Base-by-base conservation (phyloP, 2,888 invertebrate genomes). In the Ditula angustiorana region DNA sequence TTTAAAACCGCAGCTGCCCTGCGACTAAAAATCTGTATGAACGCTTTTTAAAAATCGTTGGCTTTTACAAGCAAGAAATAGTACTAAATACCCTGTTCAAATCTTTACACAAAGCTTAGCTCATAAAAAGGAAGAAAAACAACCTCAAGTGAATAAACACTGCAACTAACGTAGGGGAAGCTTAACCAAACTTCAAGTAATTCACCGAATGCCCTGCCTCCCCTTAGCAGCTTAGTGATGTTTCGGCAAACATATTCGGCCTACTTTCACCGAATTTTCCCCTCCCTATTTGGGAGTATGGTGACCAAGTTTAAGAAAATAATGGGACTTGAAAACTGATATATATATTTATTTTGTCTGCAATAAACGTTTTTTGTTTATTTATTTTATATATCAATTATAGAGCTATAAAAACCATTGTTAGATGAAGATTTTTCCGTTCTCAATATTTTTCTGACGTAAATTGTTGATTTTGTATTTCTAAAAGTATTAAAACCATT, bases 251-350 rank as follows among this genome's bases (percentile, higher is more conserved):
- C 72, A 78, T 19, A 61, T 67, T 61, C 66, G 80, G 55, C 71
- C 80, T 61, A 80, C 77, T 81, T 81, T 80, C 74, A 61, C 71
- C 67, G 67, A 33, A 16, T 50, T 55, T 35, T 61, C 50, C 67
- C 69, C 64, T 69, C 64, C 68, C 55, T 66, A 56, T 21, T 61
- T 71, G 61, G 30, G 19, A 28, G 56, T 68, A 58, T 63, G 67
- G 70, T 71, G 60, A 56, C 69, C 53, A 68, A 8, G 52, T 35
- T 11, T 44, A 13, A 8, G 8, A 16, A 41, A 26, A 41, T 23
- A 10, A 16, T 11, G 19, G 21, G 13, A 41, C 16, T 24, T 21
- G 19, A n/a, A 47, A 47, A 7, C 11, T 44, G 8, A 5, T 19
- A 44, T 19, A 44, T 19, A 8, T 10, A 10, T 8, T 10, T 30